Base-by-base conservation (phyloP, 2,797 vertebrate species). In the Pogoniulus pusillus region DNA sequence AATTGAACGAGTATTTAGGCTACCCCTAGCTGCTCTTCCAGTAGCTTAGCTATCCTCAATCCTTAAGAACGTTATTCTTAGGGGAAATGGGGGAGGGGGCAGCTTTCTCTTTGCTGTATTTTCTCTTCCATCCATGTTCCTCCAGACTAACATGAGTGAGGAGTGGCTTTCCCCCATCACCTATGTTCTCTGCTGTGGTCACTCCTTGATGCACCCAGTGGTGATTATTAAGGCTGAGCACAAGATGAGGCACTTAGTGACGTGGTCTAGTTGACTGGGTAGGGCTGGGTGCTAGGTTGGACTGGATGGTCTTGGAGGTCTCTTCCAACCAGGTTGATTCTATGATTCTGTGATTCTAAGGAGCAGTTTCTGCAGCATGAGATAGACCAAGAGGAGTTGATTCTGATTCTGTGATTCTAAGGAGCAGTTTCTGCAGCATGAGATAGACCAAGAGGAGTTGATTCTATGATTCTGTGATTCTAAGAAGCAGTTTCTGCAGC, bases 401-500 rank as follows among this genome's bases (percentile, higher is more conserved):
- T n/a, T n/a, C n/a, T n/a, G n/a, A n/a, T n/a, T n/a, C n/a, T n/a
- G n/a, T n/a, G n/a, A n/a, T n/a, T n/a, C n/a, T n/a, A n/a, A n/a
- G 92, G 70, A 98, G 96, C 93, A 97, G 71, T 94, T 88, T 97
- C 97, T 98, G 92, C 49, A 66, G 63, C 39, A 45, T 73, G 83
- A 71, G 86, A 54, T 37, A 92, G 63, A 72, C n/a, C 24, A 19
- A 53, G 35, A 88, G 26, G 62, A 29, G 75, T 39, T 59, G 29
- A 51, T n/a, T n/a, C n/a, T n/a, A n/a, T n/a, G n/a, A n/a, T n/a
- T n/a, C n/a, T n/a, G n/a, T n/a, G n/a, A n/a, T n/a, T n/a, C n/a
- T n/a, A n/a, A n/a, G 92, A 70, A 98, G 96, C 93, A 97, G 71
- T 94, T 88, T 97, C 97, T 98, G 92, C 49, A 66, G 63, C 39